phyloP scores from a whole-genome alignment of 2,888 invertebrate genomes.

The Agriopis aurantiaria region DNA sequence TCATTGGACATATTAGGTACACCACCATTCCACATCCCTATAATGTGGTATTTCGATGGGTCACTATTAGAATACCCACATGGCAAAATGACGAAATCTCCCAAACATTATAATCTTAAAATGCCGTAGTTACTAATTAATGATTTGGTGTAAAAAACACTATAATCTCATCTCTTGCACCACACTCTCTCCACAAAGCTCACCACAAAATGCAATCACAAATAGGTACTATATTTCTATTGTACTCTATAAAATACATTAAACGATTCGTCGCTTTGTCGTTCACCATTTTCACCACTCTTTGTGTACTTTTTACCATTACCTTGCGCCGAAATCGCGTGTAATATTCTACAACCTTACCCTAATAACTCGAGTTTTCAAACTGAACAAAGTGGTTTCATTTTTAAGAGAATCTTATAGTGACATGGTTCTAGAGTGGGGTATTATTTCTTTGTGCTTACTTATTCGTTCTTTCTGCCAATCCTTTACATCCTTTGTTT shows the following conservation, averaged over 20 bases:
- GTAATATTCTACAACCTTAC: conserved; percentile 2
- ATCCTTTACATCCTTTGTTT: conserved; percentile 34
- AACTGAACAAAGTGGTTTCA: background rate
- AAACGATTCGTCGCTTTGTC: conserved; percentile 61
- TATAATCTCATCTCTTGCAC: conserved; percentile 9
- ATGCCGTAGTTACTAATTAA: background rate
- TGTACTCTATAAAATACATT: conserved; percentile 63
- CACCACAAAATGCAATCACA: conserved; percentile 67
- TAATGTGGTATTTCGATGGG: too few species aligned
- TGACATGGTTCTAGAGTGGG: conserved; percentile 11
- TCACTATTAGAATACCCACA: too few species aligned
- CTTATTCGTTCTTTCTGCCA: conserved; percentile 20
- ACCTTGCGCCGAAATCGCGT: background rate
- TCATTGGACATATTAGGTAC: too few species aligned
- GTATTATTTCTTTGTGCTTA: conserved; percentile 5
- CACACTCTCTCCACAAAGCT: conserved; percentile 24
- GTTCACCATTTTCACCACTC: conserved; percentile 48
- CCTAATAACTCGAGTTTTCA: background rate
- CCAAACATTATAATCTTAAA: too few species aligned
- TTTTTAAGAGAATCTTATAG: background rate
- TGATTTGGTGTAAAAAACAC: background rate
- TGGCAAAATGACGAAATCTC: too few species aligned
- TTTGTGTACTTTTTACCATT: conserved; percentile 29
- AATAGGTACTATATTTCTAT: conserved; percentile 62
- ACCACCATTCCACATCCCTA: too few species aligned